These are phyloP conservation scores for Polyommatus iphigenia DNA, from an alignment of 2,888 invertebrate genomes.

Conservation along the genomic window DNA sequence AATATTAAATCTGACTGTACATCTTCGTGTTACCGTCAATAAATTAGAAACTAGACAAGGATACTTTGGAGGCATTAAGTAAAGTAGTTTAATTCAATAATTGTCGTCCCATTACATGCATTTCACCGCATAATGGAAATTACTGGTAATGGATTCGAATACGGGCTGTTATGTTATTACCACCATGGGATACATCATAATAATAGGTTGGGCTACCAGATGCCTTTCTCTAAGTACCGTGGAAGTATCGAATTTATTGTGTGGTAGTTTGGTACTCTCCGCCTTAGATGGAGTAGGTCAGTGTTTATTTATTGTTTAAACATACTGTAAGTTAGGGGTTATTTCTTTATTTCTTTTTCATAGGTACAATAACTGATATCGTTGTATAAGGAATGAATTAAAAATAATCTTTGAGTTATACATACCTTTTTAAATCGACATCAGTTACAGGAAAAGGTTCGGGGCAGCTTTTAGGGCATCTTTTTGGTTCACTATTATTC, in stretches of 20 bases:
- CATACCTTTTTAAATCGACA: too few species aligned
- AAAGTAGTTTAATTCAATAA: slow-evolving; percentile 16
- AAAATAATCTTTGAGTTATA: too few species aligned
- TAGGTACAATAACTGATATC: too few species aligned
- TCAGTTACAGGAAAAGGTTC: too few species aligned
- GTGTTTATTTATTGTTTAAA: background rate
- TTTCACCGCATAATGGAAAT: slow-evolving; percentile 13
- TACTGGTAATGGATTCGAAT: background rate
- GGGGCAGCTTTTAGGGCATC: too few species aligned
- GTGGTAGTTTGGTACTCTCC: background rate
- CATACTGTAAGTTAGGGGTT: too few species aligned
- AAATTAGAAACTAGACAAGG: slow-evolving; percentile 18
- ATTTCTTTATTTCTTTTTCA: too few species aligned
- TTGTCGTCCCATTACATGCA: slow-evolving; percentile 11
- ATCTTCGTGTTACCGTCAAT: background rate
- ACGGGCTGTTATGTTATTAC: slow-evolving; percentile 22
- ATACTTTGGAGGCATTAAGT: slow-evolving; percentile 15
- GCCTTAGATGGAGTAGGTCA: background rate
- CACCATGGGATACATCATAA: slow-evolving; percentile 18
- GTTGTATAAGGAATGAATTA: too few species aligned
- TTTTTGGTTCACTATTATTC: too few species aligned
- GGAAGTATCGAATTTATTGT: slow-evolving; percentile 1
- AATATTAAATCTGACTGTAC: background rate
- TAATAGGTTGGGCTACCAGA: slow-evolving; percentile 13
- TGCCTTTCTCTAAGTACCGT: slow-evolving; percentile 5